These are phyloP conservation scores for Tenthredo notha DNA, from an alignment of 2,888 invertebrate genomes.

Conservation along the genomic window DNA sequence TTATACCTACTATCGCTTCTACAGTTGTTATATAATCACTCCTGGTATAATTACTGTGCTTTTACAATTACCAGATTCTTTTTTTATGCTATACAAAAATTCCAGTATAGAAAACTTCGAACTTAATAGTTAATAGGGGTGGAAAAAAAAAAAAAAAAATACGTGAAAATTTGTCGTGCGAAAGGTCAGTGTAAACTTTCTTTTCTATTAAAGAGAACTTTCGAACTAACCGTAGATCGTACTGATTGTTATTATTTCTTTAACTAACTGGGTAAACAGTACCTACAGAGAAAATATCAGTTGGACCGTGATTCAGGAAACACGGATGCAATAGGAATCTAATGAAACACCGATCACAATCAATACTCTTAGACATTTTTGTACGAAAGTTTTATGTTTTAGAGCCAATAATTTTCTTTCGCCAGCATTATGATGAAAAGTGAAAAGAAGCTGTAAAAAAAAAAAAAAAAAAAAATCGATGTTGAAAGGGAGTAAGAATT, in stretches of 20 bases:
- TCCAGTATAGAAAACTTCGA: background rate
- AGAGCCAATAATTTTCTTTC: too few relatives aligned
- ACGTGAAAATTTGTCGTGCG: background rate
- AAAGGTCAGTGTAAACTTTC: background rate
- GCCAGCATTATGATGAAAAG: too few relatives aligned
- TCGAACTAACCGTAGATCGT: background rate
- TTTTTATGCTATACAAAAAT: background rate
- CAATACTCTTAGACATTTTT: background rate
- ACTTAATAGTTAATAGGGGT: background rate
- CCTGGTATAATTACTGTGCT: background rate
- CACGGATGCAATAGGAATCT: background rate
- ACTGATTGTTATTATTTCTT: constrained; percentile 35
- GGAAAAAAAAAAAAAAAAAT: too few relatives aligned
- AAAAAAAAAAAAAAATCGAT: background rate
- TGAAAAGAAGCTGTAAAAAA: too few relatives aligned
- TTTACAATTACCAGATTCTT: background rate
- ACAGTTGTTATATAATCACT: background rate
- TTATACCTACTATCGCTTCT: background rate
- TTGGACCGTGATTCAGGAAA: background rate
- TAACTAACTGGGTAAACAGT: background rate
- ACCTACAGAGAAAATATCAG: background rate
- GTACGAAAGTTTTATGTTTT: background rate
- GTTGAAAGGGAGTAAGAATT: background rate
- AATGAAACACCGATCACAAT: background rate
- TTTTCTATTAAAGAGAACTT: background rate